These are phyloP conservation scores for Syrrhaptes paradoxus DNA, from an alignment of 2,113 vertebrate genomes.

Conservation along the genomic window DNA sequence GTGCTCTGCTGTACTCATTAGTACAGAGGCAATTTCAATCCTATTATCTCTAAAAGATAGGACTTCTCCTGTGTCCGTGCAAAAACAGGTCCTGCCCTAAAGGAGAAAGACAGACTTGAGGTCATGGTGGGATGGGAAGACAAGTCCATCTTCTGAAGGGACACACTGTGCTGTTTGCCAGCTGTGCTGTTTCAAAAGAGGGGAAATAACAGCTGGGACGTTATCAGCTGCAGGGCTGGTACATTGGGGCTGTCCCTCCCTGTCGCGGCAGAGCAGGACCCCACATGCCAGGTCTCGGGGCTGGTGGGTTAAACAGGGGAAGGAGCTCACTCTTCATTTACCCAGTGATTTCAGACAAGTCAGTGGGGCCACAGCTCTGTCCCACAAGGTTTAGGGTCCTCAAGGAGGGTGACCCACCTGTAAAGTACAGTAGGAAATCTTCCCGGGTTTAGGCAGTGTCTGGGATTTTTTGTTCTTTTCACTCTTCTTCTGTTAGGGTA, in stretches of 20 bases:
- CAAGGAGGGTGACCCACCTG: neutral
- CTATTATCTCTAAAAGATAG: neutral
- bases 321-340: neutral
- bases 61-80: neutral
- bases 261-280: neutral
- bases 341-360: neutral
- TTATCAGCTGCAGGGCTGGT: neutral
- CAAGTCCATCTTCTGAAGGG: neutral
- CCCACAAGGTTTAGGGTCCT: rapidly evolving
- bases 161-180: no score
- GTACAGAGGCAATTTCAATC: neutral
- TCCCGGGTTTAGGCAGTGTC: neutral
- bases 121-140: neutral
- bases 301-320: neutral
- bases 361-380: neutral
- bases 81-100: neutral
- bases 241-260: neutral
- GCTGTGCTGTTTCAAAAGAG: neutral
- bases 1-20: neutral
- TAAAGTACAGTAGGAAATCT: neutral
- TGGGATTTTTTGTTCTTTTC: neutral
- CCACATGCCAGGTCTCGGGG: rapidly evolving
- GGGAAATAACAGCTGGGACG: neutral
- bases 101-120: neutral
- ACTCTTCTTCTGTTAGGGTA: neutral